A percentile compares a stretch with the other conserved stretches of the same genome.
Evolutionary conservation across 2,888 invertebrate genomes (phyloP).

Genomic region (Trissolcus japonicus): DNA sequence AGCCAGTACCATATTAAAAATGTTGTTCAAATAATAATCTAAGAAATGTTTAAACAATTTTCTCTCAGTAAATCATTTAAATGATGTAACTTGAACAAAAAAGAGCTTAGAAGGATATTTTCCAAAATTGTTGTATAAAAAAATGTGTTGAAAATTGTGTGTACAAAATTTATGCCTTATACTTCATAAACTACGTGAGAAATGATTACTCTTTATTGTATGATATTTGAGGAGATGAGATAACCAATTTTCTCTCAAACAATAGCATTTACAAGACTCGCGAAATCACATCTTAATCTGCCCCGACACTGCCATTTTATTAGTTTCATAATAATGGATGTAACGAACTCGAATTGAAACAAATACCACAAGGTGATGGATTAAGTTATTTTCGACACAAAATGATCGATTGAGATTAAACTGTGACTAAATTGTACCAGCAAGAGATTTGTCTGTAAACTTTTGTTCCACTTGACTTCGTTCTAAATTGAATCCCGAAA

Average conservation of each 20-base stretch:
- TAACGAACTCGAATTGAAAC: slow-evolving; percentile 8
- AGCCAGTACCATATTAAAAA: too few species aligned
- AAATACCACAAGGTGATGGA: slow-evolving; percentile 9
- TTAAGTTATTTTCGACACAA: slow-evolving; percentile 15
- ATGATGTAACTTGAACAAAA: too few species aligned
- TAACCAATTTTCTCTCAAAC: slow-evolving; percentile 16
- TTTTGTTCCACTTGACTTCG: too few species aligned
- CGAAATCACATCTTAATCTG: slow-evolving; percentile 29
- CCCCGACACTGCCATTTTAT: slow-evolving; percentile 24
- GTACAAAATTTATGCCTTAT: too few species aligned
- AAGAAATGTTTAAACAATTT: too few species aligned
- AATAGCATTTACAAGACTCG: slow-evolving; percentile 30
- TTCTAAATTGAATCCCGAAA: too few species aligned
- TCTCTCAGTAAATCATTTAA: too few species aligned
- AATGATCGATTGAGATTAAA: slow-evolving; percentile 12
- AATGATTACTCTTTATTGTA: slow-evolving; percentile 12
- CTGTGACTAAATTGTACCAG: neutral
- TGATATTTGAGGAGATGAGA: slow-evolving; percentile 15
- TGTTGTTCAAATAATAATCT: too few species aligned
- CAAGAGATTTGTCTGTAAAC: too few species aligned
- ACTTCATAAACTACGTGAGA: neutral
- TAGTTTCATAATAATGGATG: slow-evolving; percentile 21
- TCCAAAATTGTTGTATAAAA: too few species aligned
- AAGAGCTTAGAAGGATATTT: too few species aligned
- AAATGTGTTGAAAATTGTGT: too few species aligned